These are phyloP conservation scores for Heteromormyrus szaboi DNA, from an alignment of 2,797 vertebrate species.

Conservation along the genomic window DNA sequence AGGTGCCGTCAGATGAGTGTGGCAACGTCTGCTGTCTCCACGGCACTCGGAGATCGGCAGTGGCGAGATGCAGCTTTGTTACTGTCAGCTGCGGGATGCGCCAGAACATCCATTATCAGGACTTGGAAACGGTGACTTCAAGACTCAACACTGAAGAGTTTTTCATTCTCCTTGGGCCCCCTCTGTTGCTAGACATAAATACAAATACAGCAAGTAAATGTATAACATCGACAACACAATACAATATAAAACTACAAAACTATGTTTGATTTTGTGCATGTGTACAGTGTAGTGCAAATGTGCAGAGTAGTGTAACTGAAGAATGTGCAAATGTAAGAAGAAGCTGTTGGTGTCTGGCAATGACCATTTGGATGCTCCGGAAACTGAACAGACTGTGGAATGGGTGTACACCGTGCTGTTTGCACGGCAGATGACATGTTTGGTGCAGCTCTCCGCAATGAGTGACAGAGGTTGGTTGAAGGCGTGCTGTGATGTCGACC, in stretches of 20 bases:
- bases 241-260: neutral
- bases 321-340: neutral
- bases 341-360: neutral
- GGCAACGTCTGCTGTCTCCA: neutral
- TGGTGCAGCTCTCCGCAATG: neutral
- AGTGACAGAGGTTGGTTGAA: neutral
- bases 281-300: neutral
- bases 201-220: neutral
- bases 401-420: neutral
- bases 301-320: neutral
- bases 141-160: neutral
- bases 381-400: neutral
- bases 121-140: neutral
- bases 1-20: neutral
- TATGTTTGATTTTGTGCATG: neutral
- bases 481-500: neutral
- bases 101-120: neutral
- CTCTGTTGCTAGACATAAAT: neutral
- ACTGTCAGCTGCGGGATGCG: neutral
- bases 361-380: neutral
- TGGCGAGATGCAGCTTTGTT: neutral
- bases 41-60: neutral
- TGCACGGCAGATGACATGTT: neutral
- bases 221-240: neutral
- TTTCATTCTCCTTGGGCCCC: neutral